These are phyloP conservation scores for Poecilia wingei DNA, from an alignment of 2,797 vertebrate species.

Conservation along the genomic window DNA sequence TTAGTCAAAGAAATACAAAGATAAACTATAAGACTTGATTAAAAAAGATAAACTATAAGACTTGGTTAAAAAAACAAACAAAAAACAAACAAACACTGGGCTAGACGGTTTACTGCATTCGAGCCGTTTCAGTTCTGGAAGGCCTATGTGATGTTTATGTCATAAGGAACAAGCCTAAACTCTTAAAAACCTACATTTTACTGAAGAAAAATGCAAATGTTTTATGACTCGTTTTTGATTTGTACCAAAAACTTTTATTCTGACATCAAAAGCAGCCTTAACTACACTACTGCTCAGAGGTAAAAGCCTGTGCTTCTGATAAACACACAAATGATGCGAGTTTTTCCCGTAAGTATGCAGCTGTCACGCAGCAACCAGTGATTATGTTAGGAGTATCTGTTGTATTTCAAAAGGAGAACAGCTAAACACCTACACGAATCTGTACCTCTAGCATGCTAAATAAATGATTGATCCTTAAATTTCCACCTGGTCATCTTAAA, in stretches of 20 bases:
- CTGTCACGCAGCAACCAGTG: not conserved
- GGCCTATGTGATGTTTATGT: not conserved
- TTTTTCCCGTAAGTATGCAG: not conserved
- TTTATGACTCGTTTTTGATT: not conserved
- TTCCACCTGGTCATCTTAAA: conserved; percentile 2
- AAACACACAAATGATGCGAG: not conserved
- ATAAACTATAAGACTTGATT: not conserved
- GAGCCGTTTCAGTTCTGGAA: not conserved
- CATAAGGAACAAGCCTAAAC: not conserved
- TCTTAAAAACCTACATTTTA: not conserved
- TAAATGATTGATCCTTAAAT: not conserved
- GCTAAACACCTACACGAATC: not conserved
- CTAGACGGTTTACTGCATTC: not conserved
- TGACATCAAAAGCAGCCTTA: not conserved
- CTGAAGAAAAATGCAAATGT: not conserved
- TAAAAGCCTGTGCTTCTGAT: not conserved
- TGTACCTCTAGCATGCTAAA: not conserved
- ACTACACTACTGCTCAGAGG: not conserved
- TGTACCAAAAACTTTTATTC: not conserved
- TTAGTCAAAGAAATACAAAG: not conserved
- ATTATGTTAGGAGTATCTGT: conserved; percentile 4
- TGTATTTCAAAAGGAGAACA: not conserved
- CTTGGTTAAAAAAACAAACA: not conserved
- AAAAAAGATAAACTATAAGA: not conserved
- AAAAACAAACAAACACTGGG: not conserved